These are phyloP conservation scores for Macrocentrus cingulum DNA, from an alignment of 1,140 invertebrate species.

Conservation along the genomic window DNA sequence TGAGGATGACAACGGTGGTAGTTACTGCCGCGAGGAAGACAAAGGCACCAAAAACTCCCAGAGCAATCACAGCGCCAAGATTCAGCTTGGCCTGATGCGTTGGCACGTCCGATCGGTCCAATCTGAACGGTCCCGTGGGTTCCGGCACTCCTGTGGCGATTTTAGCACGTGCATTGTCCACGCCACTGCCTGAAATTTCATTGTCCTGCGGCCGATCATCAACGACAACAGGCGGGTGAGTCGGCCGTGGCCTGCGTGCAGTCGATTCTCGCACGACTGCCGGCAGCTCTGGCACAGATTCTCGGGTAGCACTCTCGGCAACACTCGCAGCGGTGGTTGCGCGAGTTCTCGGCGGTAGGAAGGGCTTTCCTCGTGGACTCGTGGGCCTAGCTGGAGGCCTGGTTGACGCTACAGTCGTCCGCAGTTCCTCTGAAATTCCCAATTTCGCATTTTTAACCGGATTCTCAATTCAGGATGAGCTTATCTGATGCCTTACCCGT, in stretches of 20 bases:
- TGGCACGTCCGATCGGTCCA: conserved; percentile 66
- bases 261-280: conserved; percentile 52
- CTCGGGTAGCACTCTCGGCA: conserved; percentile 13
- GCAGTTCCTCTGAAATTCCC: conserved; percentile 32
- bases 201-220: conserved; percentile 61
- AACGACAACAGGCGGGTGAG: conserved; percentile 32
- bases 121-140: conserved; percentile 65
- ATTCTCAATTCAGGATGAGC: background rate
- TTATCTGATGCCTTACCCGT: too few species aligned
- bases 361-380: conserved; percentile 38
- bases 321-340: conserved; percentile 37
- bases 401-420: conserved; percentile 25
- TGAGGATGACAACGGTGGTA: conserved; percentile 84
- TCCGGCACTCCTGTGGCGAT: conserved; percentile 65
- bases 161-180: conserved; percentile 58
- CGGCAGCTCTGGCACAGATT: conserved; percentile 38
- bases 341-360: conserved; percentile 46
- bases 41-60: conserved; percentile 87
- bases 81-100: conserved; percentile 75
- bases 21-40: conserved; percentile 87
- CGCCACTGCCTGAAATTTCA: conserved; percentile 62
- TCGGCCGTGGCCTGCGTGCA: conserved; percentile 31
- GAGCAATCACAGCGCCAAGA: conserved; percentile 82
- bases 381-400: conserved; percentile 40
- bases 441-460: background rate